Evolutionary conservation across 1,140 invertebrate species (phyloP).

Genomic region (Asbolus verrucosus): DNA sequence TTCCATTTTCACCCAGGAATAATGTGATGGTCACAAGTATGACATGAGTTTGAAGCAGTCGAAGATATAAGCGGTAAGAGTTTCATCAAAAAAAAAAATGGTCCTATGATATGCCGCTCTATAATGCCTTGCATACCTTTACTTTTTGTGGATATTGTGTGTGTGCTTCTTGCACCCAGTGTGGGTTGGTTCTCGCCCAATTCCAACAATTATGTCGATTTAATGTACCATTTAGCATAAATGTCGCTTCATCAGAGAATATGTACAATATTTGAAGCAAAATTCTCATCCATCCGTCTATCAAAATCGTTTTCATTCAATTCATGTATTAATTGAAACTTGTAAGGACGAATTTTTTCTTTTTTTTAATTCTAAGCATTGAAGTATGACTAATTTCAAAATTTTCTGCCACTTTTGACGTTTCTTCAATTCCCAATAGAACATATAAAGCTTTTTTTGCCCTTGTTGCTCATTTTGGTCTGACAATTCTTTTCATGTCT

Average conservation of each 20-base stretch:
- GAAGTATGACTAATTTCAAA: conserved; percentile 22
- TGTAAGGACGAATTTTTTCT: too few species aligned
- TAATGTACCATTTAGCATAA: too few species aligned
- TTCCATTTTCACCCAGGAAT: conserved; percentile 24
- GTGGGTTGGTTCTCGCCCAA: conserved; percentile 34
- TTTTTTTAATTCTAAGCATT: conserved; percentile 20
- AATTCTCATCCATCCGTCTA: too few species aligned
- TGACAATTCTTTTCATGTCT: conserved; percentile 15
- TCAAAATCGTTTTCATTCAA: too few species aligned
- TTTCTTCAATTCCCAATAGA: conserved; percentile 5
- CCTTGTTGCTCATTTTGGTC: conserved; percentile 19
- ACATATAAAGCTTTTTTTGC: conserved; percentile 7
- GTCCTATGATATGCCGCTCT: conserved; percentile 19
- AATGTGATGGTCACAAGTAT: neutral
- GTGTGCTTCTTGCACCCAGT: conserved; percentile 27
- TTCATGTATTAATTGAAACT: too few species aligned
- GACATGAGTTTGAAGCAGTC: conserved; percentile 4
- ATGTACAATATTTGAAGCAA: too few species aligned
- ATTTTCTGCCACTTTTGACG: conserved; percentile 22
- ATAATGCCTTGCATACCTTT: conserved; percentile 25
- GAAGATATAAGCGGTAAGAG: conserved; percentile 19
- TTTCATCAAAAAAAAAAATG: conserved; percentile 27
- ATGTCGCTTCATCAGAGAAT: too few species aligned
- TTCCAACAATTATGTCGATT: conserved; percentile 26
- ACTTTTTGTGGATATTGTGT: conserved; percentile 11